Evolutionary conservation across 2,113 vertebrate species (phyloP).

Genomic region (Athene cunicularia): DNA sequence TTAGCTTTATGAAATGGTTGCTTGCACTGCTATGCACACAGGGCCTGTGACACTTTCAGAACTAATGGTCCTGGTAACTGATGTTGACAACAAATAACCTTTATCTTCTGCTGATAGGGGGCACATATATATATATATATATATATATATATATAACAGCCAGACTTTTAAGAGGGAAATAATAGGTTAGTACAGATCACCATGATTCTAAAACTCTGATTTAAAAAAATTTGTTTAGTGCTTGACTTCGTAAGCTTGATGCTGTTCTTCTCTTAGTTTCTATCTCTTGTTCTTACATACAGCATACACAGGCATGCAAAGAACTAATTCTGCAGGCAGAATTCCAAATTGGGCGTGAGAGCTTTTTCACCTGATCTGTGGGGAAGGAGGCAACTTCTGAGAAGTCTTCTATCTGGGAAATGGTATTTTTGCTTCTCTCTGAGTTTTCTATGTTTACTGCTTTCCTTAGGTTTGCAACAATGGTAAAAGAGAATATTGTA

Average conservation of each 20-base stretch:
- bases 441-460: background rate
- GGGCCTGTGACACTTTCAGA: background rate
- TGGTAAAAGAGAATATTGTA: constrained; percentile 40
- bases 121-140: background rate
- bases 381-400: background rate
- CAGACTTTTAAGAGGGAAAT: background rate
- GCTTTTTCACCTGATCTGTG: background rate
- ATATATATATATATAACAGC: background rate
- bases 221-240: background rate
- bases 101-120: background rate
- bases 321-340: background rate
- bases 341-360: background rate
- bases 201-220: background rate
- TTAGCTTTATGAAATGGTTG: background rate
- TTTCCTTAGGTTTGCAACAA: constrained; percentile 38
- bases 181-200: background rate
- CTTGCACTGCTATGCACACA: background rate
- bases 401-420: background rate
- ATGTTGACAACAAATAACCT: background rate
- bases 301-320: background rate
- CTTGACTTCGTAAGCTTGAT: background rate
- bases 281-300: background rate
- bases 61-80: background rate
- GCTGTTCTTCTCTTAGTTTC: background rate
- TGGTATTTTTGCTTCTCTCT: background rate